phyloP scores from a whole-genome alignment of 2,113 vertebrate species.

The Cercopithecus mona region DNA sequence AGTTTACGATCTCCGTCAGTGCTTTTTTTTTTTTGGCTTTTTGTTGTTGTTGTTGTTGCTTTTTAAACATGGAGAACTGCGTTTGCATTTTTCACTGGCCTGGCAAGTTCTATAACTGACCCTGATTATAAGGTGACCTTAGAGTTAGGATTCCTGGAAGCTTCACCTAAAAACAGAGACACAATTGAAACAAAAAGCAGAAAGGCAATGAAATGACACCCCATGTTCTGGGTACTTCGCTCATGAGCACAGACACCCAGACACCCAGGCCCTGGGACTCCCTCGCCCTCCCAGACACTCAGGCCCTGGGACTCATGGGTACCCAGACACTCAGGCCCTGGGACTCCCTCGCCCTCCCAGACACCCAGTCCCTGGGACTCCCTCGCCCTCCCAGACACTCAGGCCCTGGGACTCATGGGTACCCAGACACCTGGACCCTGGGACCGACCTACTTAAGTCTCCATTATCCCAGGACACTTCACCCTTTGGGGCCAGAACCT shows the following conservation, averaged over 20 bases:
- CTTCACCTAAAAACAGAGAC: background rate
- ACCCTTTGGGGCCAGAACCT: accelerated
- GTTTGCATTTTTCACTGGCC: background rate
- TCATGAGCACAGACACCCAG: accelerated
- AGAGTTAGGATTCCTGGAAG: background rate
- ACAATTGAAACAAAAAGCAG: no score
- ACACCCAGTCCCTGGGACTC: no score
- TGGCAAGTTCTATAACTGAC: background rate
- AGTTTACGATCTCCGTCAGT: background rate
- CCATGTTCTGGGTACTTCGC: background rate
- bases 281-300: no score
- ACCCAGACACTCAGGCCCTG: no score
- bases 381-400: background rate
- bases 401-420: accelerated
- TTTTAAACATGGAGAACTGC: background rate
- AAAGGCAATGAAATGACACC: background rate
- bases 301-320: background rate
- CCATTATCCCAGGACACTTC: accelerated
- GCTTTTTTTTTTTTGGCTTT: background rate
- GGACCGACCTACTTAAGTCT: background rate
- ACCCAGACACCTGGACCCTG: background rate
- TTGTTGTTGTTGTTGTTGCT: background rate
- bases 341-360: background rate
- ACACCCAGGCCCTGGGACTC: accelerated
- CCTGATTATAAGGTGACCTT: background rate